phyloP scores from a whole-genome alignment of 1,140 invertebrate genomes.

The Mactra quadrangularis region DNA sequence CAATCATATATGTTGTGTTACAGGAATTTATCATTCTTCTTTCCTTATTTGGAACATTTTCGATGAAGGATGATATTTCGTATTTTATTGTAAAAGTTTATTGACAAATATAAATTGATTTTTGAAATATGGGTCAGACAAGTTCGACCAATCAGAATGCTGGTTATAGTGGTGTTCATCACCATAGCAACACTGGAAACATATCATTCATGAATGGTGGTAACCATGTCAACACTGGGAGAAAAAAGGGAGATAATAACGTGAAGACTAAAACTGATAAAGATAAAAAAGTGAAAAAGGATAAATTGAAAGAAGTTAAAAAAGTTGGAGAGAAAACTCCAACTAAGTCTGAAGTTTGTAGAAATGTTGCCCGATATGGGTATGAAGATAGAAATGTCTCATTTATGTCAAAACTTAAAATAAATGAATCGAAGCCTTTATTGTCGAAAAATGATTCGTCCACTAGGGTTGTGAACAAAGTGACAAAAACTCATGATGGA shows the following conservation, averaged over 20 bases:
- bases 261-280: background rate
- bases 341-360: constrained; percentile 11
- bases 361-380: constrained; percentile 31
- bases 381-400: background rate
- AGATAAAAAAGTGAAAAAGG: constrained; percentile 16
- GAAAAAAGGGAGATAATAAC: background rate
- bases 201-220: constrained; percentile 27
- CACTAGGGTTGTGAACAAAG: too few relatives aligned
- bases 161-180: constrained; percentile 9
- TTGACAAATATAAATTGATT: too few relatives aligned
- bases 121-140: constrained; percentile 23
- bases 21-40: too few relatives aligned
- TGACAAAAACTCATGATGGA: too few relatives aligned
- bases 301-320: constrained; percentile 6
- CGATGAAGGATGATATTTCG: too few relatives aligned
- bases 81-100: too few relatives aligned
- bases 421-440: too few relatives aligned
- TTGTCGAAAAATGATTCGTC: too few relatives aligned
- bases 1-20: too few relatives aligned
- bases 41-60: too few relatives aligned
- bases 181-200: background rate
- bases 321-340: background rate
- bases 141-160: background rate
- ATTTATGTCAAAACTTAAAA: too few relatives aligned
- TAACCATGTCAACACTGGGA: background rate